phyloP scores from a whole-genome alignment of 2,888 invertebrate genomes.

The Drosophila neoperkinsi region DNA sequence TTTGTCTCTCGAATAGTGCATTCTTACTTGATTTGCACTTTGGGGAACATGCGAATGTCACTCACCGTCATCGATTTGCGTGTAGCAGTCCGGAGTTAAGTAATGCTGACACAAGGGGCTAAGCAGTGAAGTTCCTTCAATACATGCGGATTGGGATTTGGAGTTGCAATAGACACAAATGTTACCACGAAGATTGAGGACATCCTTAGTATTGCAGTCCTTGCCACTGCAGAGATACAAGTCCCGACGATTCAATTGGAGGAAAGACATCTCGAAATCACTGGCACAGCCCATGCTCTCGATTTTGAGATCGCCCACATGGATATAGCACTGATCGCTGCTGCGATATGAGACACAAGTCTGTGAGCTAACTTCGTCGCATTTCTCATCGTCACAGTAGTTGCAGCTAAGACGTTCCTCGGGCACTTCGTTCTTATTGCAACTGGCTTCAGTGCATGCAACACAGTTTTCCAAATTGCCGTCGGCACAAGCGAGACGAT shows the following conservation, averaged over 20 bases:
- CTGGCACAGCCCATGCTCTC: slow-evolving; percentile 79
- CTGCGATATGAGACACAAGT: slow-evolving; percentile 69
- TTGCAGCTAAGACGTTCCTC: slow-evolving; percentile 67
- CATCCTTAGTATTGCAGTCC: slow-evolving; percentile 73
- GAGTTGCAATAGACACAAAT: slow-evolving; percentile 74
- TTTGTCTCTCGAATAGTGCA: not conserved
- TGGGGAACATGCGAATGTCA: not conserved
- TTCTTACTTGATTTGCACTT: too few relatives aligned
- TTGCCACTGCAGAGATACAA: slow-evolving; percentile 70
- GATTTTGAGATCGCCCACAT: slow-evolving; percentile 62
- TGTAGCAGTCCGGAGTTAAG: slow-evolving; percentile 69
- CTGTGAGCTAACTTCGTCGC: slow-evolving; percentile 42
- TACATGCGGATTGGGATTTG: slow-evolving; percentile 47
- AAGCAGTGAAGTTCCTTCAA: slow-evolving; percentile 7
- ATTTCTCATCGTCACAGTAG: slow-evolving; percentile 59
- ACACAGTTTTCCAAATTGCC: slow-evolving; percentile 63
- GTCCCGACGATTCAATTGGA: slow-evolving; percentile 59
- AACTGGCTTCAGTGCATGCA: slow-evolving; percentile 60
- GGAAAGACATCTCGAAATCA: slow-evolving; percentile 56
- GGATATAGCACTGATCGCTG: slow-evolving; percentile 75
- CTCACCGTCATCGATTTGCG: slow-evolving; percentile 60
- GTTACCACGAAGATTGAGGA: slow-evolving; percentile 25
- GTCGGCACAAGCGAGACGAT: slow-evolving; percentile 60
- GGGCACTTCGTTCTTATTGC: slow-evolving; percentile 69
- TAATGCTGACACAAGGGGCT: slow-evolving; percentile 47